Evolutionary conservation across 1,140 invertebrate species (phyloP).

Genomic region (Lycorma delicatula): DNA sequence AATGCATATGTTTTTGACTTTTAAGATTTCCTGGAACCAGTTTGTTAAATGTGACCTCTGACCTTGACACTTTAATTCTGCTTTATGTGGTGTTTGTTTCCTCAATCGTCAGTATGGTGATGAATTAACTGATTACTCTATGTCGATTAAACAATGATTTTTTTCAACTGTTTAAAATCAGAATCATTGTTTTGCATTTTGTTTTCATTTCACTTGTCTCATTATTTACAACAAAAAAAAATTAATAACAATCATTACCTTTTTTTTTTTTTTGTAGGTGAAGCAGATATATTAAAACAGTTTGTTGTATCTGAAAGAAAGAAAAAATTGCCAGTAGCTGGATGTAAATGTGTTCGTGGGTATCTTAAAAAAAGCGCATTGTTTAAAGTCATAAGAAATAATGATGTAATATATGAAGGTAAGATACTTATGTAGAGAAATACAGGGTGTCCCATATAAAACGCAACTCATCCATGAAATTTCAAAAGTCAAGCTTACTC

Average conservation of each 20-base stretch:
- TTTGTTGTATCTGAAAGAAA: constrained; percentile 73
- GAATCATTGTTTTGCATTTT: not conserved
- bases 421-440: too few species aligned
- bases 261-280: constrained; percentile 45
- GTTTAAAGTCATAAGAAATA: constrained; percentile 62
- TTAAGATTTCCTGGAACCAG: too few species aligned
- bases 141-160: not conserved
- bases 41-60: too few species aligned
- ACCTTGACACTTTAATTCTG: too few species aligned
- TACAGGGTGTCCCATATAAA: too few species aligned
- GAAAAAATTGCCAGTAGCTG: constrained; percentile 78
- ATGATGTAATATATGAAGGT: constrained; percentile 67
- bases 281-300: constrained; percentile 76
- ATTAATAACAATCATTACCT: not conserved
- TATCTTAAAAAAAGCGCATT: constrained; percentile 55
- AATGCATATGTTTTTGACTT: too few species aligned
- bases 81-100: too few species aligned
- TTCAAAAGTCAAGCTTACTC: too few species aligned
- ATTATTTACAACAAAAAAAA: not conserved
- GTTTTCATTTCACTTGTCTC: not conserved
- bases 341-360: constrained; percentile 76
- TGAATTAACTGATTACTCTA: too few species aligned
- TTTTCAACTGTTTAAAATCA: not conserved
- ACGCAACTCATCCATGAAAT: too few species aligned
- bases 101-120: too few species aligned